Evolutionary conservation across 2,797 vertebrate genomes (phyloP), one percentile per base, ranked within the genome.

Genomic region (Mallotus villosus): DNA sequence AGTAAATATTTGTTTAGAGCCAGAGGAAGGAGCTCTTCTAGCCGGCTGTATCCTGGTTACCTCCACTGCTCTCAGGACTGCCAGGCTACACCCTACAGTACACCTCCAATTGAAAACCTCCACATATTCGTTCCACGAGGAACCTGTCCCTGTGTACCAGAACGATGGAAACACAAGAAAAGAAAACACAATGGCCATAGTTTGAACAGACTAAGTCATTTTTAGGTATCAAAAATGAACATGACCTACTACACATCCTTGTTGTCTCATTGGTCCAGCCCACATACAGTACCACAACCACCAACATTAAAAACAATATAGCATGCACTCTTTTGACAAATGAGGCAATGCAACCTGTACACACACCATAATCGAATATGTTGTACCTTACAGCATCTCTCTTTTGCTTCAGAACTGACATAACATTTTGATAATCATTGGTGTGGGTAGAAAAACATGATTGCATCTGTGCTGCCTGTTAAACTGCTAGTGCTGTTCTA

Each of bases 1-100:
- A 77, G 90, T 90, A 84, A 92, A 92, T 92, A 92, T 92, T 92
- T 92, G 86, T 75, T 90, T 87, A 88, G 85, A 85, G 74, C n/a
- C 76, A 76, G 74, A 76, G 79, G 84, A 87, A 76, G 74, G 73
- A 84, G 77, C 67, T 73, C 80, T 83, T 77, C 65, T 82, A 67
- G 79, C 86, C 78, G 72, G 85, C 82, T 78, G 89, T 87, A 88
- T 92, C 88, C 91, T 91, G 92, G 88, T 90, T 87, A 90, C 88
- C 78, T 74, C 22, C 49, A 34, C 24, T 29, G 49, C 51, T 55
- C 16, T 17, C 4, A 55, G 51, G 71, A 81, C 86, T 76, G 76
- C 84, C 84, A 66, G 74, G 73, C 74, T 81, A 53, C 83, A 82
- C 82, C 86, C 78, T 77, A 66, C 41, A 46, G 41, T 12, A 46